Evolutionary conservation across 1,140 invertebrate genomes (phyloP).

Genomic region (Phthorimaea operculella): DNA sequence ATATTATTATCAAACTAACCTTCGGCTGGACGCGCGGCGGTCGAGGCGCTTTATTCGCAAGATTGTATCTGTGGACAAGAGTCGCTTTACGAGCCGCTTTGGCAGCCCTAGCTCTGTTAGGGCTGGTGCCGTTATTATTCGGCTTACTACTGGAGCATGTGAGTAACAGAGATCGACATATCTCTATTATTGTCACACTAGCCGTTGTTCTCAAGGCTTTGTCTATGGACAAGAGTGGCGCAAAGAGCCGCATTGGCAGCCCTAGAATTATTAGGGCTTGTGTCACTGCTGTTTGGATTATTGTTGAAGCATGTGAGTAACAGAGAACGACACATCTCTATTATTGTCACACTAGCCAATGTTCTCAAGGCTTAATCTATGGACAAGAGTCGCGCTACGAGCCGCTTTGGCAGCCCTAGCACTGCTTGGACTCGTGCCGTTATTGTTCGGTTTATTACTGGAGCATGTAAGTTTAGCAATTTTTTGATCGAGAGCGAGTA

Average conservation of each 20-base stretch:
- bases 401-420: constrained; percentile 81
- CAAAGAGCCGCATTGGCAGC: constrained; percentile 79
- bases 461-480: constrained; percentile 76
- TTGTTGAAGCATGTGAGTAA: constrained; percentile 84
- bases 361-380: constrained; percentile 78
- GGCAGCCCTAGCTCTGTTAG: constrained; percentile 83
- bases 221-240: constrained; percentile 78
- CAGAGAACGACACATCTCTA: too few relatives aligned
- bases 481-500: too few relatives aligned
- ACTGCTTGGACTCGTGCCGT: constrained; percentile 90
- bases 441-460: constrained; percentile 91
- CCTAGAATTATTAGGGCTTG: constrained; percentile 85
- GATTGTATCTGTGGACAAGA: constrained; percentile 80
- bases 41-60: constrained; percentile 77
- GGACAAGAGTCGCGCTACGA: constrained; percentile 75
- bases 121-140: constrained; percentile 92
- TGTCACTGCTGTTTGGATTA: constrained; percentile 92
- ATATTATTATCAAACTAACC: too few relatives aligned
- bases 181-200: too few relatives aligned
- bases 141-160: constrained; percentile 93
- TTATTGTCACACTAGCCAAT: too few relatives aligned
- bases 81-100: constrained; percentile 76
- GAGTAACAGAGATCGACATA: constrained; percentile 10
- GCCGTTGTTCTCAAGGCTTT: constrained; percentile 73
- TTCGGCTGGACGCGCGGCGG: constrained; percentile 94